Base-by-base conservation (phyloP, 2,113 vertebrate genomes). In the Chrysochloris asiatica region DNA sequence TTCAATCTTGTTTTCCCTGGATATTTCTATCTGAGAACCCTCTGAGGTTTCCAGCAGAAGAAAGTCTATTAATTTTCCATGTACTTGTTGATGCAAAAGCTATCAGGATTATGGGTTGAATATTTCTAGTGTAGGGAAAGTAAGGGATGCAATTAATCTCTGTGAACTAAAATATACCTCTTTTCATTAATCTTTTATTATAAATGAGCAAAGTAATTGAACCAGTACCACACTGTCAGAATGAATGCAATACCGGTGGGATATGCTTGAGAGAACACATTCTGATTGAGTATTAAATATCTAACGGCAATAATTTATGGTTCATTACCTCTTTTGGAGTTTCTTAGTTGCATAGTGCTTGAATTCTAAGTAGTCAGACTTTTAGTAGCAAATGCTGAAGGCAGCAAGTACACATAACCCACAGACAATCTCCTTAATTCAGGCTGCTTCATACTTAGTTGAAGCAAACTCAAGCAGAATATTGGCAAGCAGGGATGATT, bases 111-210 rank as follows among this genome's bases (percentile, higher is more conserved):
- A 99, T 97, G 97, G 97, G 97, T 94, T 98, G 98, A 98, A 98
- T 98, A 98, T 98, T 98, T 98, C 97, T 97, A 98, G 97, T 98
- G 96, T 97, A 96, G 94, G 95, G 96, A 97, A 98, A 98, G 94
- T 97, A 98, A 98, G 97, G 98, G 98, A 98, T 97, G 97, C 98
- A 98, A 98, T 99, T 99, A 98, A 99, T 99, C 98, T 98, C 97
- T 95, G 97, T 98, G 98, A 98, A 98, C 98, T 98, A 98, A 99
- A 99, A 98, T 98, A 98, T 98, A 98, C 98, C 97, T 98, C 97
- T 98, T 98, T 98, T 98, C 98, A 99, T 99, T 99, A 98, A 99
- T 99, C 98, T 99, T 98, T 98, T 97, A 98, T 98, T 98, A 97
- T 98, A 98, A 98, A 98, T 98, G 98, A 98, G 97, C 97, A 97